Conservation (phyloP, 92 coral and sea anemone species). For the Zoanthus gigantus region DNA sequence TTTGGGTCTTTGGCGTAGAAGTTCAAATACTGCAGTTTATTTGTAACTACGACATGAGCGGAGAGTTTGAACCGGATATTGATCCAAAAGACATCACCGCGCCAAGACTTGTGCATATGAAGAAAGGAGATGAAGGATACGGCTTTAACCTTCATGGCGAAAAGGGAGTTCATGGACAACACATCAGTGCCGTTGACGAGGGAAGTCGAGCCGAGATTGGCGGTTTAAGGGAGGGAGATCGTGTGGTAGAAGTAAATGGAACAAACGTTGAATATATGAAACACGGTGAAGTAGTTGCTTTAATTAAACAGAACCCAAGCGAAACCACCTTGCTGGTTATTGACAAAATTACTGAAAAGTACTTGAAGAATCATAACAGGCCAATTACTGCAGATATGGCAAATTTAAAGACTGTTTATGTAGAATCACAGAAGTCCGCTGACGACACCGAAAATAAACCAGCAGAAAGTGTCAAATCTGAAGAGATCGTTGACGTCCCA, state of each 20-base stretch:
- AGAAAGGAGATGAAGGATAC: constrained; percentile 79
- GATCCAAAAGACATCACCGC: constrained; percentile 71
- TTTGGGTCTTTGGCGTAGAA: background rate
- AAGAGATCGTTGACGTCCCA: background rate
- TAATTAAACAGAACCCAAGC: constrained; percentile 71
- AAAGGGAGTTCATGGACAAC: constrained; percentile 86
- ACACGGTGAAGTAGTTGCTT: constrained; percentile 87
- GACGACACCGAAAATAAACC: constrained; percentile 19
- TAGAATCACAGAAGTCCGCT: background rate
- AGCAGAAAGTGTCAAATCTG: background rate
- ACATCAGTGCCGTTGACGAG: constrained; percentile 92
- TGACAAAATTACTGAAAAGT: constrained; percentile 81
- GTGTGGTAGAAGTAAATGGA: constrained; percentile 88
- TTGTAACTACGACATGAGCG: constrained; percentile 50
- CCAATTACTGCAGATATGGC: constrained; percentile 79
- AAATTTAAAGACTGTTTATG: constrained; percentile 69
- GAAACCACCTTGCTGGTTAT: constrained; percentile 84
- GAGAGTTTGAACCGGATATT: constrained; percentile 41
- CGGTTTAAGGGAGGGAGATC: constrained; percentile 86
- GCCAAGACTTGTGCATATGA: constrained; percentile 79
- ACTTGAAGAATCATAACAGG: constrained; percentile 71
- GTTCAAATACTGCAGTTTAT: background rate
- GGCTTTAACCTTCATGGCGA: constrained; percentile 98
- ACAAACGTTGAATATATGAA: constrained; percentile 75
- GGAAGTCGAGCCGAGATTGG: constrained; percentile 88